Evolutionary conservation across 2,113 vertebrate genomes (phyloP), one percentile per base, ranked within the genome.

Genomic region (Argyrosomus japonicus): DNA sequence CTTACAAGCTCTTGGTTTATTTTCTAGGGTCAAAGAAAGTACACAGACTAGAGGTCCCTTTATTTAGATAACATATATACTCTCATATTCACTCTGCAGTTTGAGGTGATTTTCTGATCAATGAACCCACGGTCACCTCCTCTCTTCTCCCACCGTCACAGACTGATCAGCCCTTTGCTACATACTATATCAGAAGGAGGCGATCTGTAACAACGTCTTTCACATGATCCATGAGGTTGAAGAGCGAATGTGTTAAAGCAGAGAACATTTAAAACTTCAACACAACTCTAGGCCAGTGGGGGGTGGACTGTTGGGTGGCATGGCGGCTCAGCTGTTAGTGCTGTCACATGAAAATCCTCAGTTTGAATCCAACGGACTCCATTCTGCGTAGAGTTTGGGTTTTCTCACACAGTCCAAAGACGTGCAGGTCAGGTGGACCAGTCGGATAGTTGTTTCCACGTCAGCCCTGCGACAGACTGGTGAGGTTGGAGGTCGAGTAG

Each of bases 1-100:
- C 96, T 98, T 97, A 96, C 87, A 96, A 97, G 95, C 96, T 96
- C 95, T 95, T 97, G 92, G 95, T 97, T 98, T 97, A 97, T 97
- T 95, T 94, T 84, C 60, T 90, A 96, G 84, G 92, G 93, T 97
- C 96, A 97, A 97, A 97, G 94, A 96, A 95, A 96, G 95, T 95
- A 95, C 97, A 97, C 96, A 98, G 95, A 96, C 93, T 94, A 96
- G 88, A 93, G 93, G 92, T 96, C 94, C 92, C 94, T 97, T 97
- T 95, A 96, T 96, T 94, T 95, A 89, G 89, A 94, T 92, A 96
- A 96, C 92, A 95, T 95, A 95, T 92, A 96, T 74, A 92, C 94
- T 95, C 93, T 93, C 92, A 95, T 89, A 94, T 73, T 71, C 45
- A 71, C 9, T 45, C 54, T 8, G 21, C 56, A 92, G 87, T 94